Evolutionary conservation across 2,113 vertebrate species (phyloP), one percentile per base, ranked within the genome.

Genomic region (Holacanthus passer): DNA sequence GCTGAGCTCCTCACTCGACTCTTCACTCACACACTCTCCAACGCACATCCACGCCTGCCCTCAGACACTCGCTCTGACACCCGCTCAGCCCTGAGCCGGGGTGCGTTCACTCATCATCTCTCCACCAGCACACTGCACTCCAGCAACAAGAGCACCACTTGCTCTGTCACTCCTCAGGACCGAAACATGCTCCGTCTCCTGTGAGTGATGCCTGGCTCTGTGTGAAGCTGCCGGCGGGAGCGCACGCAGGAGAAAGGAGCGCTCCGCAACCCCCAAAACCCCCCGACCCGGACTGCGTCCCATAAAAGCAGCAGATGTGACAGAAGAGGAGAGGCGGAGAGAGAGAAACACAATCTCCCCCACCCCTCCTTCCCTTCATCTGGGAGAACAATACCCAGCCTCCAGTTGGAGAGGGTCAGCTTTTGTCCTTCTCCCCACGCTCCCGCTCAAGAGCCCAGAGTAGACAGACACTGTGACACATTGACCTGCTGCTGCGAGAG

Each of bases 251-350:
- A 29, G 31, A 19, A 37, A 66, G 83, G 72, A 72, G 76, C 31
- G 12, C 72, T 83, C 64, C 12, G 63, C 55, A 31, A 79, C 66
- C 62, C 74, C 45, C 53, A 2, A 24, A n/a, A n/a, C 53, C 66
- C 37, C 58, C 27, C n/a, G n/a, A 56, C 52, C 56, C 79, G 45
- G 75, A 76, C 62, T 78, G 77, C 58, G 22, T 64, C 83, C 72
- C 78, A 77, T 60, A 80, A 76, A 71, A 85, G 72, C 85, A 84
- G 93, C 93, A 94, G 93, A 92, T 93, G 93, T 92, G 70, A 91
- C 29, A 67, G 80, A 80, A 81, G 81, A 77, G 82, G 73, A 55
- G 79, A 81, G 86, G 81, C 66, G 35, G 81, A 88, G 83, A 87
- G 83, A 87, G 78, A 81, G 73, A 71, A 83, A 90, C 79, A 35